Evolutionary conservation across 2,797 vertebrate genomes (phyloP).

Genomic region (Oreochromis mossambicus): DNA sequence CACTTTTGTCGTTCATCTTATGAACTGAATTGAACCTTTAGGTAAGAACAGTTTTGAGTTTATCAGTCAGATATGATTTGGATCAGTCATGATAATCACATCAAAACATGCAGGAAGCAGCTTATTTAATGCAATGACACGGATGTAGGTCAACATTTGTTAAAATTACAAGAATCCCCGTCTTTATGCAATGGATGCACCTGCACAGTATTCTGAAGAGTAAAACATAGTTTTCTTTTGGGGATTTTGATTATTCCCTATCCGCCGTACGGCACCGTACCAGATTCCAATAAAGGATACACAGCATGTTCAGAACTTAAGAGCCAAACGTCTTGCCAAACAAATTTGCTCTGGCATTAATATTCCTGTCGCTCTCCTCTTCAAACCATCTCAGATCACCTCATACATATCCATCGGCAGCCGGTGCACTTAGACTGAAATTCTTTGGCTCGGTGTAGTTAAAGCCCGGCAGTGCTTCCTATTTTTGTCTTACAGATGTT

Average conservation of each 20-base stretch:
- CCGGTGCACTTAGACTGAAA: slow-evolving; percentile 42
- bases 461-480: slow-evolving; percentile 23
- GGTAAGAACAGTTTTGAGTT: background rate
- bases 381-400: slow-evolving; percentile 29
- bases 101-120: background rate
- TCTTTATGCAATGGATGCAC: background rate
- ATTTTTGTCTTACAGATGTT: slow-evolving; percentile 1
- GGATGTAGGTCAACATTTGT: background rate
- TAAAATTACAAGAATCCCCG: background rate
- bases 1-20: background rate
- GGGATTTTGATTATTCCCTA: background rate
- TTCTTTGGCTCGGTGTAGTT: slow-evolving; percentile 27
- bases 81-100: background rate
- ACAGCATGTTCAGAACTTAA: background rate
- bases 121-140: background rate
- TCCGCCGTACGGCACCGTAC: background rate
- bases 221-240: background rate
- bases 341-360: slow-evolving; percentile 21
- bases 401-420: slow-evolving; percentile 50
- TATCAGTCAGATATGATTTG: background rate
- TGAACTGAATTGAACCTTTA: background rate
- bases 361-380: slow-evolving; percentile 6
- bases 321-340: background rate
- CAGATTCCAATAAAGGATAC: background rate
- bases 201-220: background rate